Conservation (phyloP, 2,797 vertebrate genomes). For the Silurus lanzhouensis region DNA sequence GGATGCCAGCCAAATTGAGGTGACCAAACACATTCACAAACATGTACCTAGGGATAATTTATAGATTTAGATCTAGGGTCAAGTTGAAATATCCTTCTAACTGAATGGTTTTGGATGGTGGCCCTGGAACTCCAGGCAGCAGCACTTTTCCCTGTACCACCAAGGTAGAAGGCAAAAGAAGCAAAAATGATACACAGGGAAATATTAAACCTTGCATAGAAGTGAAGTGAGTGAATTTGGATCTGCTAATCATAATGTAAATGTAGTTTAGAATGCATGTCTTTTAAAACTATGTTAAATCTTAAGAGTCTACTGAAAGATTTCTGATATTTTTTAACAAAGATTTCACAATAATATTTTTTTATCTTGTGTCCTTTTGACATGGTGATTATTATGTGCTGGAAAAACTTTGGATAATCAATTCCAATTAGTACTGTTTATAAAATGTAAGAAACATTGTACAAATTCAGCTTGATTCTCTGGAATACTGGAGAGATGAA, state of each 20-base stretch:
- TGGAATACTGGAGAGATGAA: background rate
- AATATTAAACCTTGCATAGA: background rate
- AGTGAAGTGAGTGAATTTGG: background rate
- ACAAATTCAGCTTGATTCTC: background rate
- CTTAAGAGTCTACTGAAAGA: background rate
- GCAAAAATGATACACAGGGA: background rate
- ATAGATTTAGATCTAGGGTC: background rate
- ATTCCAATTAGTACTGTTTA: background rate
- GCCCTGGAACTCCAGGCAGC: background rate
- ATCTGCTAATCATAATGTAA: background rate
- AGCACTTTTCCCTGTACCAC: background rate
- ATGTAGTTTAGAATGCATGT: background rate
- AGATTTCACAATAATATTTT: background rate
- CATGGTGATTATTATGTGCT: background rate
- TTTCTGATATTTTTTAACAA: constrained; percentile 2
- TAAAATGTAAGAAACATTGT: background rate
- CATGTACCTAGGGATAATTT: no score
- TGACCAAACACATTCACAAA: background rate
- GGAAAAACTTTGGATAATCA: background rate
- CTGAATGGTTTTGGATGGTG: background rate
- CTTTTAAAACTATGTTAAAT: background rate
- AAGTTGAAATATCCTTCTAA: background rate
- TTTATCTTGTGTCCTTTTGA: background rate
- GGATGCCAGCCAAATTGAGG: background rate
- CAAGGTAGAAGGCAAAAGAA: background rate